Evolutionary conservation across 2,797 vertebrate species (phyloP), one percentile per base, ranked within the genome.

Genomic region (Cossypha dichroa): DNA sequence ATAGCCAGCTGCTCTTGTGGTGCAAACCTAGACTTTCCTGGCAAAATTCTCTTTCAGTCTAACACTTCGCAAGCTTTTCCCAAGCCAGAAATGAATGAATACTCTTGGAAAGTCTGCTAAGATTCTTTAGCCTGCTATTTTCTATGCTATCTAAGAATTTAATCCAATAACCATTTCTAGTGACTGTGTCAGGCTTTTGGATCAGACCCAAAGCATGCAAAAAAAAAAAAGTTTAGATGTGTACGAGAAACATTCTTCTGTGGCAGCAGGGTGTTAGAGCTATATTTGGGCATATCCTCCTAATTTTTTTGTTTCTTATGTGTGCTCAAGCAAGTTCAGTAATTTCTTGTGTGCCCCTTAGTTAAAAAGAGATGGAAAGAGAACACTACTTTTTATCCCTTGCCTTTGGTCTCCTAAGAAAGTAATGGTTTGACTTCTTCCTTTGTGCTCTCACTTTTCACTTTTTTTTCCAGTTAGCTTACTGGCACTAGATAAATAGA

Each of bases 131-230:
- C 69, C 73, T 90, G 58, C 76, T 96, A 62, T 94, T 93, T 96
- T 94, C 87, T 95, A 82, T 91, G 82, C 91, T 95, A 78, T 94
- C 94, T 95, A 96, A 96, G 93, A 94, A 95, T 92, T 93, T 92
- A 94, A 95, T 94, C 94, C 94, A 95, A 88, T 97, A 94, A 96
- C 75, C 73, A 22, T 94, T 93, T 78, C 93, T 93, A 81, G 62
- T 73, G 64, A n/a, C 91, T 91, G 68, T 96, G 84, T 93, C 91
- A 92, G 75, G 70, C 75, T 88, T 86, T 88, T 96, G 82, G 85
- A 96, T 93, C 46, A 90, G 62, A 66, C 48, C 46, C 89, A 93
- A 90, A 73, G 33, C 45, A 56, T 79, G 48, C 2, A 55, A 33
- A 54, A 79, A 69, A 23, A 34, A 31, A 25, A 46, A 51, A n/a